These are phyloP conservation scores for Hirtodrosophila duncani DNA, from an alignment of 2,888 invertebrate genomes.

Conservation along the genomic window DNA sequence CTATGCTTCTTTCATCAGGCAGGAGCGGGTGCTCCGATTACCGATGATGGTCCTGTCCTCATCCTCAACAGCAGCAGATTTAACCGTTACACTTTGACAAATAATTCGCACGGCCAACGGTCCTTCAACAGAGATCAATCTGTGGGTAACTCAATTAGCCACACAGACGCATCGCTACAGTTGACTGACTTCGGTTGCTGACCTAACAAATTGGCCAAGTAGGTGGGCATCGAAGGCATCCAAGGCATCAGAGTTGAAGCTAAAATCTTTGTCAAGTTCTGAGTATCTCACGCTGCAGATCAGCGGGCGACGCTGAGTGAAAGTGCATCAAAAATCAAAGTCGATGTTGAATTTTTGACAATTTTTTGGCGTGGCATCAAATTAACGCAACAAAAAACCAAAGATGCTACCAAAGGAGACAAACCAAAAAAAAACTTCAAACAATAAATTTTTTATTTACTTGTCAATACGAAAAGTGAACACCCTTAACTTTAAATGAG, in stretches of 20 bases:
- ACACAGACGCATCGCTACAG: slow-evolving; percentile 54
- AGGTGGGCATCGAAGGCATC: slow-evolving; percentile 52
- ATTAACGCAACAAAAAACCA: slow-evolving; percentile 55
- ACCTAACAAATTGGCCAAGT: slow-evolving; percentile 46
- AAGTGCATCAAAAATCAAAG: slow-evolving; percentile 71
- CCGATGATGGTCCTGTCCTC: slow-evolving; percentile 17
- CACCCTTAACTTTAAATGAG: not conserved
- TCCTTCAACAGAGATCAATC: slow-evolving; percentile 20
- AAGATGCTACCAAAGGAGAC: slow-evolving; percentile 56
- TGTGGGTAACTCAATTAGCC: slow-evolving; percentile 69
- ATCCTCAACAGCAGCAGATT: slow-evolving; percentile 37
- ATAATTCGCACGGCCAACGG: slow-evolving; percentile 65
- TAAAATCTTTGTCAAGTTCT: slow-evolving; percentile 15
- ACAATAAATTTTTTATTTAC: not conserved
- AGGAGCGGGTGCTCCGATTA: slow-evolving; percentile 50
- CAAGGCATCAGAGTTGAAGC: no score
- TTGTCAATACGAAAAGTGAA: not conserved
- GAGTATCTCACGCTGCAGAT: slow-evolving; percentile 66
- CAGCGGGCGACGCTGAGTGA: slow-evolving; percentile 42
- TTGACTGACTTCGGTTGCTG: slow-evolving; percentile 53
- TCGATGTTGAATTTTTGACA: slow-evolving; percentile 55
- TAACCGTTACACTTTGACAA: slow-evolving; percentile 67
- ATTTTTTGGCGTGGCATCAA: slow-evolving; percentile 63
- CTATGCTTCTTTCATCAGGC: slow-evolving; percentile 47
- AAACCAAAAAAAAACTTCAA: slow-evolving; percentile 15